Conservation (phyloP, 1,140 invertebrate species). For the Chlorops oryzae region DNA sequence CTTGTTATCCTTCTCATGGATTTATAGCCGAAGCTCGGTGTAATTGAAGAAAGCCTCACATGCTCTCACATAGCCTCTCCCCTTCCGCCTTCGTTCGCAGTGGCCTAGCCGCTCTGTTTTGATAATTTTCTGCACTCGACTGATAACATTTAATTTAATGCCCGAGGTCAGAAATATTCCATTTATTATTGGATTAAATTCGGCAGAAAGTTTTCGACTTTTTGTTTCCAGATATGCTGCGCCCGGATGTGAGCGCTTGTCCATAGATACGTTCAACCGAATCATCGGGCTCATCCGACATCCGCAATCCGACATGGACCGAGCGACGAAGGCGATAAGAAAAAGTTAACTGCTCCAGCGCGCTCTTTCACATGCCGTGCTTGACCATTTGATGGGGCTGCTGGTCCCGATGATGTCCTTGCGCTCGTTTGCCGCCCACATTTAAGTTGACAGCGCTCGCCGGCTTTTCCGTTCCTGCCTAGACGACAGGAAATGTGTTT, state of each 20-base stretch:
- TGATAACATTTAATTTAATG: slow-evolving; percentile 50
- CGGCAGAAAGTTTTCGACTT: no score
- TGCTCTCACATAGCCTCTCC: neutral
- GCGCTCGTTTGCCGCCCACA: neutral
- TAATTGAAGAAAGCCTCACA: neutral
- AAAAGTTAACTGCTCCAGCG: no score
- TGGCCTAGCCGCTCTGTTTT: slow-evolving; percentile 15
- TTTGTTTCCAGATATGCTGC: no score
- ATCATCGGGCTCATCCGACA: no score
- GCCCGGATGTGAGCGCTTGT: no score
- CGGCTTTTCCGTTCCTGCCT: slow-evolving; percentile 16
- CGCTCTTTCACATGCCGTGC: no score
- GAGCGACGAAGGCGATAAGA: no score
- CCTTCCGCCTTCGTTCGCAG: neutral
- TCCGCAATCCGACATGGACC: no score
- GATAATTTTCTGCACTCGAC: slow-evolving; percentile 48
- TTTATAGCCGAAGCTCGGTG: neutral
- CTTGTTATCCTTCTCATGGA: neutral
- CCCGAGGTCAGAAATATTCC: slow-evolving; percentile 49
- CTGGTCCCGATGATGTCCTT: neutral
- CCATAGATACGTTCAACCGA: no score
- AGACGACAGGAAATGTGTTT: slow-evolving; percentile 47
- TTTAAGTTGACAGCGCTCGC: neutral
- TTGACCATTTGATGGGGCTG: slow-evolving; percentile 3
- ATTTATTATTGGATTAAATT: slow-evolving; percentile 50